These are phyloP conservation scores for Leistus spinibarbis DNA, from an alignment of 2,888 invertebrate genomes.

Conservation along the genomic window DNA sequence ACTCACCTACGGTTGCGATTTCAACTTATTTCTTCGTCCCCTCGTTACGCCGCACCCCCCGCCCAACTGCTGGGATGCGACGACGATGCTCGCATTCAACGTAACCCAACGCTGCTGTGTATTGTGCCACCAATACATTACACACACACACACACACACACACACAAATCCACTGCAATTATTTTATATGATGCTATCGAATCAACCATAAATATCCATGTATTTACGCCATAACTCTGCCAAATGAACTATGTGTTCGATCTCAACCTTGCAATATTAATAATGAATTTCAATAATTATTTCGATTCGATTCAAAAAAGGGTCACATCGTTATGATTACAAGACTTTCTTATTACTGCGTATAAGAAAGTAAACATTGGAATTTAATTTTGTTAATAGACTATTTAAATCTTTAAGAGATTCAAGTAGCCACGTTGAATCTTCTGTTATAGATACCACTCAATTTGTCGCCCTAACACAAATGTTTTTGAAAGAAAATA, in stretches of 20 bases:
- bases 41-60: not conserved
- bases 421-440: too few relatives aligned
- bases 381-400: too few relatives aligned
- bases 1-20: constrained; percentile 37
- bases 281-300: too few relatives aligned
- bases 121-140: not conserved
- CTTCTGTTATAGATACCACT: too few relatives aligned
- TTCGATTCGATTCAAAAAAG: too few relatives aligned
- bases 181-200: not conserved
- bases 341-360: too few relatives aligned
- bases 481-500: not conserved
- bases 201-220: not conserved
- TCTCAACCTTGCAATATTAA: not conserved
- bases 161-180: not conserved
- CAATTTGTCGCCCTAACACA: not conserved
- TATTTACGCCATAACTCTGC: not conserved
- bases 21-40: constrained; percentile 23
- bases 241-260: not conserved
- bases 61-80: not conserved
- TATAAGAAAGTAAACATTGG: too few relatives aligned
- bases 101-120: constrained; percentile 31
- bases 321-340: too few relatives aligned
- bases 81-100: constrained; percentile 26
- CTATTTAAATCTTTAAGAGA: too few relatives aligned
- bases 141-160: not conserved